These are phyloP conservation scores for Euphonia xanthogaster DNA, from an alignment of 2,797 vertebrate genomes.

Conservation along the genomic window DNA sequence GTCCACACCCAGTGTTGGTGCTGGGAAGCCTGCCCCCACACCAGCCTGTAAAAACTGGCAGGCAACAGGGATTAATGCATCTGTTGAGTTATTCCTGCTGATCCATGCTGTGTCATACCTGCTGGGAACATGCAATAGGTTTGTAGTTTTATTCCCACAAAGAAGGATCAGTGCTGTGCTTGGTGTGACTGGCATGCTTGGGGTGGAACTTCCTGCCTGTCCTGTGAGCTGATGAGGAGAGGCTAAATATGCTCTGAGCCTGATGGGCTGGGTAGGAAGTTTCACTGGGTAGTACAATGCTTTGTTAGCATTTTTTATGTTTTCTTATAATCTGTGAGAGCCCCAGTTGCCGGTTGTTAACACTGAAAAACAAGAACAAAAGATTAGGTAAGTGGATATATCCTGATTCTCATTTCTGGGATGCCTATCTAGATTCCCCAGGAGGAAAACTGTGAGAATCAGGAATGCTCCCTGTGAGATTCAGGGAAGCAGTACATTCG, in stretches of 20 bases:
- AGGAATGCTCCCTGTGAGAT: background rate
- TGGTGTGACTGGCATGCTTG: fast-evolving
- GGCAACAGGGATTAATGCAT: background rate
- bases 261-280: background rate
- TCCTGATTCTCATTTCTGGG: background rate
- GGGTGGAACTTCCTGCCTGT: background rate
- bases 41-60: background rate
- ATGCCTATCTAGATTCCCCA: background rate
- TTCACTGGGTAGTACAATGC: background rate
- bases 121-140: background rate
- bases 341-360: background rate
- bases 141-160: background rate
- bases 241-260: background rate
- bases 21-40: background rate
- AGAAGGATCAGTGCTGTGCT: background rate
- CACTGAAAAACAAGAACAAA: background rate
- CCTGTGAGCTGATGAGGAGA: background rate
- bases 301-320: background rate
- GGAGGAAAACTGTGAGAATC: background rate
- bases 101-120: background rate
- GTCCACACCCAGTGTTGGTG: background rate
- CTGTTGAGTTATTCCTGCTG: background rate
- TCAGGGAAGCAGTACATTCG: fast-evolving
- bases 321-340: background rate
- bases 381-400: background rate